These are phyloP conservation scores for Drosophila falleni DNA, from an alignment of 2,888 invertebrate genomes.

Conservation along the genomic window DNA sequence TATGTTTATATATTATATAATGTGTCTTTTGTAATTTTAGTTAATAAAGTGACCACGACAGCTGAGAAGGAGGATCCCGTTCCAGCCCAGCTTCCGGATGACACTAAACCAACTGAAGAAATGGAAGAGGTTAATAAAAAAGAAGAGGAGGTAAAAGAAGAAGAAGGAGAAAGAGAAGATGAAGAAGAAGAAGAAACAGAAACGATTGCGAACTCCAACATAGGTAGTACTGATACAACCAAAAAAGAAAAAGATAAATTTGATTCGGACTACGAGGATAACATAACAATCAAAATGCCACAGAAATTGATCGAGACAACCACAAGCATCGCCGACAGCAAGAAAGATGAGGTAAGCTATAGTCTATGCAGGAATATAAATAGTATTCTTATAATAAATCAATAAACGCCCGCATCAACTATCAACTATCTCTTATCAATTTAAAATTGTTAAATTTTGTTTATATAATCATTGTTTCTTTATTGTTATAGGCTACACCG, in stretches of 20 bases:
- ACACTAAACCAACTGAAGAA: slow-evolving; percentile 18
- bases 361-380: not conserved
- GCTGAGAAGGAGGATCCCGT: slow-evolving; percentile 33
- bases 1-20: not conserved
- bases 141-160: not conserved
- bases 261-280: slow-evolving; percentile 87
- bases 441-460: not conserved
- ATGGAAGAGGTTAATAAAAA: slow-evolving; percentile 4
- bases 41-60: slow-evolving; percentile 17
- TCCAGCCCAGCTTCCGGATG: slow-evolving; percentile 13
- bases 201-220: not conserved
- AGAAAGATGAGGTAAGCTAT: slow-evolving; percentile 47
- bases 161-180: not conserved
- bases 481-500: slow-evolving; percentile 47
- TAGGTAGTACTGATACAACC: slow-evolving; percentile 27
- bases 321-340: slow-evolving; percentile 14
- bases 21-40: slow-evolving; percentile 14
- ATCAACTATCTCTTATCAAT: too few relatives aligned
- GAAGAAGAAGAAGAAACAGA: slow-evolving; percentile 1
- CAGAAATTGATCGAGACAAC: slow-evolving; percentile 66
- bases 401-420: not conserved
- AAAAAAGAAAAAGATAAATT: slow-evolving; percentile 81
- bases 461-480: not conserved
- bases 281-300: slow-evolving; percentile 88
- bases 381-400: too few relatives aligned